Percentiles rank a stretch among this genome's conserved stretches.
These are phyloP conservation scores for Sander lucioperca DNA, from an alignment of 2,113 vertebrate species.

Conservation along the genomic window DNA sequence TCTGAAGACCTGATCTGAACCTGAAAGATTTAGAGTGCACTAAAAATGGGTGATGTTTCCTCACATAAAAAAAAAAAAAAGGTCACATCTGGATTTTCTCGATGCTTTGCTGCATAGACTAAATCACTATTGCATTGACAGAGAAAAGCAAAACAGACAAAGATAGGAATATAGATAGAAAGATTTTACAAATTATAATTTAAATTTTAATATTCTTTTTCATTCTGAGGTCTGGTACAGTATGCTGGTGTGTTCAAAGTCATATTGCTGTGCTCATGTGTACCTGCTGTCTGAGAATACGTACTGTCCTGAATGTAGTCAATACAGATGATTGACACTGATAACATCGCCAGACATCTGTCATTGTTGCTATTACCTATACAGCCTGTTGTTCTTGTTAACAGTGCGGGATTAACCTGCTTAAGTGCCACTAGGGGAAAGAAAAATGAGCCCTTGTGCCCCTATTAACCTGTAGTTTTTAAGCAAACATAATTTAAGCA, in stretches of 20 bases:
- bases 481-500: background rate
- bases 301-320: background rate
- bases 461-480: background rate
- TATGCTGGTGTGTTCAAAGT: background rate
- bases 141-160: background rate
- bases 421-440: background rate
- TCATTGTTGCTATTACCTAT: background rate
- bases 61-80: background rate
- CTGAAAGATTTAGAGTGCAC: background rate
- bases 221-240: background rate
- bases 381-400: background rate
- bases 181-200: background rate
- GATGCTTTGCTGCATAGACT: background rate
- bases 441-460: too few species aligned
- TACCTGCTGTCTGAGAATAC: background rate
- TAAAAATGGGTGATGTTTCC: background rate
- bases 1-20: conserved; percentile 20
- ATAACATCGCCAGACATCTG: background rate
- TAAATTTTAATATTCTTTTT: background rate
- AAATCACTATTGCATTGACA: background rate
- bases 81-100: background rate
- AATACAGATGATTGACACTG: background rate
- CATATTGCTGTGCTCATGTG: background rate
- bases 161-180: background rate
- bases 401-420: background rate